Evolutionary conservation across 1,140 invertebrate species (phyloP).

Genomic region (Zophobas morio): DNA sequence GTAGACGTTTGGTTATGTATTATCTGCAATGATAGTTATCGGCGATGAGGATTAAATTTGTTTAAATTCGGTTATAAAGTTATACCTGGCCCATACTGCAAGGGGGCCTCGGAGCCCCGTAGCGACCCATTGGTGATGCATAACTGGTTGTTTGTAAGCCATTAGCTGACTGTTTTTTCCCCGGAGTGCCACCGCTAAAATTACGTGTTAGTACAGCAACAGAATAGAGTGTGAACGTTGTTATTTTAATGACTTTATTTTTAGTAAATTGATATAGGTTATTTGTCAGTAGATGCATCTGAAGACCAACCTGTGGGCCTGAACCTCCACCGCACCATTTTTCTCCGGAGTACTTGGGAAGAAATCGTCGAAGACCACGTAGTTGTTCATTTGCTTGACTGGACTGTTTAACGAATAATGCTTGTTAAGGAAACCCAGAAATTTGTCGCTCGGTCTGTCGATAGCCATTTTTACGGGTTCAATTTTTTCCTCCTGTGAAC

Average conservation of each 20-base stretch:
- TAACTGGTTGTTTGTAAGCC: constrained; percentile 58
- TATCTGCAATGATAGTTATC: constrained; percentile 61
- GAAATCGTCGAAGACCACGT: constrained; percentile 89
- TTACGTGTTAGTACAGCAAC: constrained; percentile 26
- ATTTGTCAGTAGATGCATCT: neutral
- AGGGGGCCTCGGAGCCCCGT: constrained; percentile 74
- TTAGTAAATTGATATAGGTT: neutral
- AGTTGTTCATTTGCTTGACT: constrained; percentile 90
- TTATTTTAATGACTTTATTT: constrained; percentile 16
- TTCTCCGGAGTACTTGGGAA: constrained; percentile 72
- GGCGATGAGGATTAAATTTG: constrained; percentile 51
- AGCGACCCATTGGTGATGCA: constrained; percentile 70
- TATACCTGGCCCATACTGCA: constrained; percentile 78
- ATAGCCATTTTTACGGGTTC: constrained; percentile 84
- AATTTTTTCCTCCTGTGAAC: constrained; percentile 79
- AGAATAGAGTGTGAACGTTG: neutral
- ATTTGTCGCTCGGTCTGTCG: constrained; percentile 91
- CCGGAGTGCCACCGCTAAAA: constrained; percentile 44
- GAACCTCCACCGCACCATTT: constrained; percentile 38
- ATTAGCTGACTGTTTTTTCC: constrained; percentile 62
- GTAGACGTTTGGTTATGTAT: constrained; percentile 66
- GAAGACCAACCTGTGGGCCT: constrained; percentile 49
- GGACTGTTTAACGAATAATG: constrained; percentile 82
- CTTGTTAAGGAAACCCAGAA: constrained; percentile 86
- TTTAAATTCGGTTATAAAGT: constrained; percentile 19